Evolutionary conservation across 2,797 vertebrate genomes (phyloP), one percentile per base, ranked within the genome.

Genomic region (Pangasius mekongensis): DNA sequence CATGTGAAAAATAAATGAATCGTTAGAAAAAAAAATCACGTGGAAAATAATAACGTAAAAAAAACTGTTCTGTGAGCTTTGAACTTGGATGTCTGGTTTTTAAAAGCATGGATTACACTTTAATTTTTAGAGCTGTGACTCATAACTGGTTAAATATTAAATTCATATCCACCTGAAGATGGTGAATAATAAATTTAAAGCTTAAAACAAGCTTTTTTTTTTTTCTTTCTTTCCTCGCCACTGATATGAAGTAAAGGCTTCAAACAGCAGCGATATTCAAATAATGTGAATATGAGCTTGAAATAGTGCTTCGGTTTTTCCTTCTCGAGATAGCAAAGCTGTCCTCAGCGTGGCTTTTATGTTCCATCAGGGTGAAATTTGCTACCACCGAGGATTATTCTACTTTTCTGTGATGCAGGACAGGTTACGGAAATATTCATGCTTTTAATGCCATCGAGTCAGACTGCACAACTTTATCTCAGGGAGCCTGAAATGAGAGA

Each of bases 391-490:
- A 60, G 87, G 91, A 90, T 91, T 90, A 88, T 73, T 87, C 85
- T 58, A 84, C 49, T 95, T 96, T 96, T 96, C 94, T 67, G 47
- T 94, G 93, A 95, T 96, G 96, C 94, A 94, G 94, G 94, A 91
- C 95, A 91, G 89, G 86, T 90, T 90, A 89, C 85, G 94, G 90
- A 95, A 95, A 94, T 93, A 95, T 93, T 93, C 94, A 93, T 93
- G 92, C 91, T 94, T 94, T 91, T 95, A 95, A 94, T 92, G 93
- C 92, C 93, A 91, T 90, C 91, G 93, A 93, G 94, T 94, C 93
- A 95, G 93, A 95, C 96, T 94, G 94, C 95, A 94, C 62, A 96
- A 96, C 94, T 94, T 94, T 94, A 94, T 96, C 94, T 93, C 94
- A 92, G 92, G 91, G 83, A 94, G 95, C 93, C 92, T 94, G 93